Evolutionary conservation across 2,113 vertebrate species (phyloP).

Genomic region (Ailurus styani): DNA sequence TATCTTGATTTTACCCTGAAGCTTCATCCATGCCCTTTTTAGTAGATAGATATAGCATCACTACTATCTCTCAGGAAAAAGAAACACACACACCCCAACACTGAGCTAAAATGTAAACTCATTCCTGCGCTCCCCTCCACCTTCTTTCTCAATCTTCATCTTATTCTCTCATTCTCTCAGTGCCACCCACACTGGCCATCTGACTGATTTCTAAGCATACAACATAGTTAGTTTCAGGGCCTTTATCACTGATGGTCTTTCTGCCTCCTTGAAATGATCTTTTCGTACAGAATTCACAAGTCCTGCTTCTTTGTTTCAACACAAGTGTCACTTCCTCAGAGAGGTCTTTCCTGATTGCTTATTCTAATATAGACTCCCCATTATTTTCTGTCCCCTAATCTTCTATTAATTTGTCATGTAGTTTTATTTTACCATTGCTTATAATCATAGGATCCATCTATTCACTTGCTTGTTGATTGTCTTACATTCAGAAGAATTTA

Average conservation of each 20-base stretch:
- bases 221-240: background rate
- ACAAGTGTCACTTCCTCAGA: background rate
- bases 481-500: background rate
- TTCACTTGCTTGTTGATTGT: background rate
- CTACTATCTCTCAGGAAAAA: background rate
- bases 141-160: background rate
- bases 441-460: background rate
- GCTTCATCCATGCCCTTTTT: background rate
- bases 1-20: background rate
- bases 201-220: background rate
- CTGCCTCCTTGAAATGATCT: background rate
- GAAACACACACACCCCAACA: background rate
- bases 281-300: background rate
- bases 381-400: background rate
- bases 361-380: background rate
- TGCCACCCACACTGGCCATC: no score
- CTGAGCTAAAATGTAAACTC: background rate
- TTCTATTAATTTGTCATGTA: background rate
- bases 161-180: background rate
- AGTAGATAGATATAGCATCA: background rate
- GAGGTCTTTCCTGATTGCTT: background rate
- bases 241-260: background rate
- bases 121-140: background rate
- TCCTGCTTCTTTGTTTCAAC: background rate
- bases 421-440: background rate